phyloP scores from a whole-genome alignment of 2,797 vertebrate species.

The Scolopax bukidnonensis region DNA sequence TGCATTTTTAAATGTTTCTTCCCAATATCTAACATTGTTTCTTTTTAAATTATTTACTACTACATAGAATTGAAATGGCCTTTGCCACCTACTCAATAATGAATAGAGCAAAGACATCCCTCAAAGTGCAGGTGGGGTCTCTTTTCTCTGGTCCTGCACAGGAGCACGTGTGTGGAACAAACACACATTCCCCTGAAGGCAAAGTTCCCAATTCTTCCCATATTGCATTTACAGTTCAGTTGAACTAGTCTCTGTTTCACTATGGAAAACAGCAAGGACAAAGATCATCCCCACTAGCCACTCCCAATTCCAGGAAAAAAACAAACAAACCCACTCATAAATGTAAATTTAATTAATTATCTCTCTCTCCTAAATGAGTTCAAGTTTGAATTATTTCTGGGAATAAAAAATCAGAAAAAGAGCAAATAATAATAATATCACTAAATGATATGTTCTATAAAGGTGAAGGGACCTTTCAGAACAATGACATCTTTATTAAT shows the following conservation, averaged over 20 bases:
- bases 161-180: not conserved
- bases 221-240: not conserved
- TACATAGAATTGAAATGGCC: not conserved
- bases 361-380: not conserved
- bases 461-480: not conserved
- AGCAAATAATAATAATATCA: not conserved
- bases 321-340: not conserved
- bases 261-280: slow-evolving; percentile 22
- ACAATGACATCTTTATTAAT: not conserved
- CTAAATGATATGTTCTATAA: not conserved
- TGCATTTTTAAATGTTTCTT: not conserved
- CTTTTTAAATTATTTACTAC: not conserved
- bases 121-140: not conserved
- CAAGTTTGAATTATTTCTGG: not conserved
- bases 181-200: not conserved
- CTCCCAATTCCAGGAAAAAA: slow-evolving; percentile 18
- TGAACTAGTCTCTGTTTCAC: not conserved
- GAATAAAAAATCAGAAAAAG: not conserved
- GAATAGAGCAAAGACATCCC: not conserved
- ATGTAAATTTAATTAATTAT: not conserved
- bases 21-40: not conserved
- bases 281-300: slow-evolving; percentile 2
- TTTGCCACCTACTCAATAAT: not conserved
- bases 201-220: not conserved
- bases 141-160: not conserved